Percentiles rank a stretch among this genome's conserved stretches.
Conservation (phyloP, 2,797 vertebrate species). For the Amblyraja radiata region DNA sequence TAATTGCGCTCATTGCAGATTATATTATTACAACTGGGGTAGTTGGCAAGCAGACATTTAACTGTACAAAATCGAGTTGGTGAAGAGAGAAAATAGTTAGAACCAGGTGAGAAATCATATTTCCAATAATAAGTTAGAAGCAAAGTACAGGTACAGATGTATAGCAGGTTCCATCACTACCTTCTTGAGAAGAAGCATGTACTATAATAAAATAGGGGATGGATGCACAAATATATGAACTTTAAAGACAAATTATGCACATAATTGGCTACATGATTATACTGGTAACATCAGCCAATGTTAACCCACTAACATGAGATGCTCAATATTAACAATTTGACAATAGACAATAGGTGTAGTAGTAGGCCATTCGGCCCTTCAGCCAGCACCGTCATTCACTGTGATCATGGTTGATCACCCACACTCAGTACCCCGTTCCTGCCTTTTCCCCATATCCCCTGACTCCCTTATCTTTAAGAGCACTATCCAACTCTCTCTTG, state of each 20-base stretch:
- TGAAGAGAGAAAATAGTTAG: background rate
- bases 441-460: too few species aligned
- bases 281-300: background rate
- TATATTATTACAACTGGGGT: background rate
- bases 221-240: background rate
- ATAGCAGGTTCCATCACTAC: background rate
- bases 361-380: too few species aligned
- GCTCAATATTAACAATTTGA: background rate
- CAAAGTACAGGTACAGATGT: too few species aligned
- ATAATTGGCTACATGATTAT: too few species aligned
- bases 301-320: background rate
- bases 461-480: too few species aligned
- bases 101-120: background rate
- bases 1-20: background rate
- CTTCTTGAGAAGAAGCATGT: background rate
- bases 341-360: too few species aligned
- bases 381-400: too few species aligned
- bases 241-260: background rate
- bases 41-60: background rate
- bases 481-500: too few species aligned
- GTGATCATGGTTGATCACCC: too few species aligned
- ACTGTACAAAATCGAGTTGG: background rate
- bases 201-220: too few species aligned
- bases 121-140: background rate
- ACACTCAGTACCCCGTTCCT: too few species aligned